A percentile compares a stretch with the other conserved stretches of the same genome.
Evolutionary conservation across 2,113 vertebrate species (phyloP).

Genomic region (Brachirus orientalis): DNA sequence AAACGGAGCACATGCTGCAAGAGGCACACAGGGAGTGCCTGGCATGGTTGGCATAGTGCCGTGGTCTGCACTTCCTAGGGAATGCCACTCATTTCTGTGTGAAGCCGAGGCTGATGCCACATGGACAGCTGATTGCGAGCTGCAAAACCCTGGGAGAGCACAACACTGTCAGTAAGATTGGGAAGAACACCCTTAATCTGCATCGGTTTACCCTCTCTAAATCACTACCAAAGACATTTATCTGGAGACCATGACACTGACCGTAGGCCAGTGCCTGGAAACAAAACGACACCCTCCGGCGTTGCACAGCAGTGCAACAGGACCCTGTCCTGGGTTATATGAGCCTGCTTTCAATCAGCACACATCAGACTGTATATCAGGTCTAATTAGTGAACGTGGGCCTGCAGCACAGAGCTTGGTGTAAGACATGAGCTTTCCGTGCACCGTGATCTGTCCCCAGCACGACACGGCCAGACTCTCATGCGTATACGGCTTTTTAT

Average conservation of each 20-base stretch:
- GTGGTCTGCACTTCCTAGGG: slow-evolving; percentile 60
- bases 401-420: slow-evolving; percentile 70
- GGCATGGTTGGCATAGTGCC: slow-evolving; percentile 71
- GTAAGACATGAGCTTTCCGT: slow-evolving; percentile 76
- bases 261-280: slow-evolving; percentile 64
- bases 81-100: slow-evolving; percentile 81
- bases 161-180: slow-evolving; percentile 44
- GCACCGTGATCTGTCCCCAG: slow-evolving; percentile 63
- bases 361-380: slow-evolving; percentile 78
- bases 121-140: slow-evolving; percentile 84
- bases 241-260: slow-evolving; percentile 58
- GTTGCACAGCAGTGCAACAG: slow-evolving; percentile 58
- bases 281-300: slow-evolving; percentile 69
- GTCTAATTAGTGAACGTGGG: slow-evolving; percentile 74
- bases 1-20: slow-evolving; percentile 11
- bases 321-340: slow-evolving; percentile 68
- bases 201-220: no score
- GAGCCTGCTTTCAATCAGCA: slow-evolving; percentile 77
- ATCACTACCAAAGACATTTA: slow-evolving; percentile 55
- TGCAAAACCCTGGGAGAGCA: slow-evolving; percentile 52
- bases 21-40: slow-evolving; percentile 55
- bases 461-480: slow-evolving; percentile 76
- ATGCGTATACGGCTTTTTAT: slow-evolving; percentile 60
- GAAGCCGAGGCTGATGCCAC: slow-evolving; percentile 81
- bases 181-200: slow-evolving; percentile 38